Conservation (phyloP, 2,797 vertebrate species). For the Enoplosus armatus region DNA sequence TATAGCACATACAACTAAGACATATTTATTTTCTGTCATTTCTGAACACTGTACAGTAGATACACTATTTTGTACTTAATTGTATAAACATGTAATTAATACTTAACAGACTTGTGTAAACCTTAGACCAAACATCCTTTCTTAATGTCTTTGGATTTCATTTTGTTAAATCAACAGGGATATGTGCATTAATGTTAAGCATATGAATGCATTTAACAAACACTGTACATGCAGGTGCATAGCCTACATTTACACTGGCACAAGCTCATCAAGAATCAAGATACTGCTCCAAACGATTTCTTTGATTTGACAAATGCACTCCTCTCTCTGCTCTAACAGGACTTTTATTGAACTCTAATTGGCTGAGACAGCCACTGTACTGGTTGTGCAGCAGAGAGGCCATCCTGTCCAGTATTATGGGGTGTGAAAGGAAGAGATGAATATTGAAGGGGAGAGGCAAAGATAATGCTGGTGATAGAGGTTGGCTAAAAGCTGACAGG, state of each 20-base stretch:
- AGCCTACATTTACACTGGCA: neutral
- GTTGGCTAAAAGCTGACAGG: constrained; percentile 80
- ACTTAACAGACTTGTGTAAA: too few relatives aligned
- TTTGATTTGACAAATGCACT: constrained; percentile 58
- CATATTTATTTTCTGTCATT: neutral
- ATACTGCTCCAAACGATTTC: constrained; percentile 34
- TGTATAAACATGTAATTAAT: too few relatives aligned
- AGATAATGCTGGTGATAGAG: constrained; percentile 76
- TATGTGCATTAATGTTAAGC: neutral
- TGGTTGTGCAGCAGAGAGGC: constrained; percentile 58
- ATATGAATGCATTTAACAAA: neutral
- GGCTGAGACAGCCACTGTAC: constrained; percentile 70
- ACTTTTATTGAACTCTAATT: constrained; percentile 72
- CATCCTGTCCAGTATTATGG: constrained; percentile 64
- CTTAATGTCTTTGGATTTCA: neutral
- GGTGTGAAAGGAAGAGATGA: constrained; percentile 75
- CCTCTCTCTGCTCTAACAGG: constrained; percentile 46
- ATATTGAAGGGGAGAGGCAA: constrained; percentile 78
- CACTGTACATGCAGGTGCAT: neutral
- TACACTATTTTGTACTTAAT: neutral
- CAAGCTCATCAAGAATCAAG: constrained; percentile 16
- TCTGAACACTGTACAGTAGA: neutral
- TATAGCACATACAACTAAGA: neutral
- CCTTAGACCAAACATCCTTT: too few relatives aligned
- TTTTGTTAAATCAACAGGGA: neutral